phyloP scores from a whole-genome alignment of 1,140 invertebrate genomes.

The Bicyclus anynana region DNA sequence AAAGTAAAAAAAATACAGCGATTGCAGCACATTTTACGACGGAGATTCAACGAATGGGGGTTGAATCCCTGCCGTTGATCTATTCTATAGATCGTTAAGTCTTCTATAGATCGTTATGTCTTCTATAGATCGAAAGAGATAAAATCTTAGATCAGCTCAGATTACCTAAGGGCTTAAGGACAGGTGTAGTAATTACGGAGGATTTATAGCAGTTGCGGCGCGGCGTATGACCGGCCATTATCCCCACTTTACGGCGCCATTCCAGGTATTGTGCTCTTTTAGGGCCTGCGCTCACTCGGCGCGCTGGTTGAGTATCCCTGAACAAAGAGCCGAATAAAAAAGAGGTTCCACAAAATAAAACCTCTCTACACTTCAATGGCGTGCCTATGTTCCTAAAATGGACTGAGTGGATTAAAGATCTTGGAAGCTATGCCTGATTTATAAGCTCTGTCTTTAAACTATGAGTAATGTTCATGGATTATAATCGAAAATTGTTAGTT shows the following conservation, averaged over 20 bases:
- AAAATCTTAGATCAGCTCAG: constrained; percentile 1
- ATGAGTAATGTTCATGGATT: no score
- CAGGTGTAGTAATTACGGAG: constrained; percentile 10
- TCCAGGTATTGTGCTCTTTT: constrained; percentile 7
- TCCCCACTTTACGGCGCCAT: constrained; percentile 2
- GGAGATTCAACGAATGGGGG: no score
- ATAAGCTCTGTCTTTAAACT: no score
- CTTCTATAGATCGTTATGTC: neutral
- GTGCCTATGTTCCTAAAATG: neutral
- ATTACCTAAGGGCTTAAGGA: constrained; percentile 2
- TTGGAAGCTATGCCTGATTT: no score
- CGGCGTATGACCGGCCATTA: constrained; percentile 1
- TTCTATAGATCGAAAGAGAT: neutral
- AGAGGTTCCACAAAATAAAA: neutral
- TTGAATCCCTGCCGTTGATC: no score
- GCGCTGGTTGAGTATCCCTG: neutral
- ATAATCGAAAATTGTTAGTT: no score
- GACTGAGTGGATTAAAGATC: neutral
- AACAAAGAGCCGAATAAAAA: neutral
- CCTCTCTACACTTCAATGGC: neutral
- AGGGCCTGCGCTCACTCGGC: neutral
- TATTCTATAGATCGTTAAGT: no score
- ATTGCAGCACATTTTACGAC: no score
- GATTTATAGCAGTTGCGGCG: constrained; percentile 1
- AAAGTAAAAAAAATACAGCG: no score